Evolutionary conservation across 2,888 invertebrate genomes (phyloP).

Genomic region (Siphonodentalium dalli): DNA sequence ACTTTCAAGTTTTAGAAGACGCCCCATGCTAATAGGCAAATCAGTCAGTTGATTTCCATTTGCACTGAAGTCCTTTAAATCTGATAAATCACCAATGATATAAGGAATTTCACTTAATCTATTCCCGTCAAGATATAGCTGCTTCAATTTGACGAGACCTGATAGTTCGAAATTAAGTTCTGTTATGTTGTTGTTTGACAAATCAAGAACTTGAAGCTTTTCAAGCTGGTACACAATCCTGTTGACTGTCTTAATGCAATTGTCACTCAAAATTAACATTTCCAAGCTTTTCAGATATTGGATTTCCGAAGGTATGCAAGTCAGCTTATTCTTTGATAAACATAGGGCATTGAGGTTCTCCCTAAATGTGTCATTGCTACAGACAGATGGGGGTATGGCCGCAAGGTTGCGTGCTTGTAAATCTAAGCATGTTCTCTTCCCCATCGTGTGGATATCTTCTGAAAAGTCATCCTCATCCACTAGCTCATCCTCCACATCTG

Average conservation of each 20-base stretch:
- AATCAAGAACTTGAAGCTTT: constrained; percentile 44
- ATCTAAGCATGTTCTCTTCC: constrained; percentile 39
- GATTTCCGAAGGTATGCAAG: constrained; percentile 47
- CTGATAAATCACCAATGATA: constrained; percentile 40
- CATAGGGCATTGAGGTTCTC: constrained; percentile 42
- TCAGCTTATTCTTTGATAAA: constrained; percentile 48
- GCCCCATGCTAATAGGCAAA: constrained; percentile 44
- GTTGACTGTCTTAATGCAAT: constrained; percentile 41
- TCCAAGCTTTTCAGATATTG: constrained; percentile 39
- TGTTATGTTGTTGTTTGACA: constrained; percentile 52
- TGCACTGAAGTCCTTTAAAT: constrained; percentile 41
- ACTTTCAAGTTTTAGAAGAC: constrained; percentile 45
- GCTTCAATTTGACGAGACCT: constrained; percentile 36
- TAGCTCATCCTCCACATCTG: constrained; percentile 20
- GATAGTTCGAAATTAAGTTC: constrained; percentile 42
- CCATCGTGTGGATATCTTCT: constrained; percentile 34
- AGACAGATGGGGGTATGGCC: constrained; percentile 38
- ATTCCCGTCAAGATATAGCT: constrained; percentile 47
- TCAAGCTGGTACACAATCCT: constrained; percentile 38
- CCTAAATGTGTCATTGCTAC: too few relatives aligned
- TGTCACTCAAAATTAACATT: constrained; percentile 43
- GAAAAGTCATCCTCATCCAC: constrained; percentile 34
- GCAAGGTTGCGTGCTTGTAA: constrained; percentile 32
- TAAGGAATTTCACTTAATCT: constrained; percentile 42
- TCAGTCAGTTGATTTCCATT: constrained; percentile 51